phyloP scores from a whole-genome alignment of 2,888 invertebrate species.

The Oxytorus armatus region DNA sequence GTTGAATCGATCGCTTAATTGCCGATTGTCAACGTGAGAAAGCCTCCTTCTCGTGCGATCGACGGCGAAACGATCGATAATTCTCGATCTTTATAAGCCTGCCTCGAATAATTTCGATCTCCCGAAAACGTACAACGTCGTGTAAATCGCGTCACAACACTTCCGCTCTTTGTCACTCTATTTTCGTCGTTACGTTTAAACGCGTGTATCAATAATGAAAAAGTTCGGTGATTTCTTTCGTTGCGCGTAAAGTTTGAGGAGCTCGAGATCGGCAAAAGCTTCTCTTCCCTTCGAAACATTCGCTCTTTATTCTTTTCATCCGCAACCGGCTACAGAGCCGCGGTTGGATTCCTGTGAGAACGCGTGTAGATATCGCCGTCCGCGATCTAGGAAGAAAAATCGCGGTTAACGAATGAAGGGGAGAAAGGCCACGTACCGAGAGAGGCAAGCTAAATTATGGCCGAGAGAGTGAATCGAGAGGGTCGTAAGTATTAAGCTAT shows the following conservation, averaged over 20 bases:
- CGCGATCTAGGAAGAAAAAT: constrained; percentile 57
- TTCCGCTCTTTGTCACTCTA: constrained; percentile 48
- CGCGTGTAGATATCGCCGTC: constrained; percentile 49
- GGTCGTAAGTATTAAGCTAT: constrained; percentile 63
- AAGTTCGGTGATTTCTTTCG: no score
- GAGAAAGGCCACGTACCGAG: constrained; percentile 55
- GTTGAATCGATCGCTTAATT: constrained; percentile 69
- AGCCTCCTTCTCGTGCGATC: constrained; percentile 46
- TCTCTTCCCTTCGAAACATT: no score
- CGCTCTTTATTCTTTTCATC: no score
- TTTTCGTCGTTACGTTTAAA: constrained; percentile 4
- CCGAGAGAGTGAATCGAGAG: constrained; percentile 47
- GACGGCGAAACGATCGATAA: constrained; percentile 59
- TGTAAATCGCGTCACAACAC: constrained; percentile 2
- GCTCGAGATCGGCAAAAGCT: no score
- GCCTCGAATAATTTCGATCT: constrained; percentile 43
- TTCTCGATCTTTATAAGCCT: constrained; percentile 61
- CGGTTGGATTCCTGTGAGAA: constrained; percentile 38
- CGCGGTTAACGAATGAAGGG: constrained; percentile 63
- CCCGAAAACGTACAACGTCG: constrained; percentile 27
- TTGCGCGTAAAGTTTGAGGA: no score
- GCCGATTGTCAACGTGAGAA: constrained; percentile 69
- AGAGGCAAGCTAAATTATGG: constrained; percentile 54
- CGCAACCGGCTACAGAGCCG: no score
- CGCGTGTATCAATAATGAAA: not conserved